These are phyloP conservation scores for Oncorhynchus clarkii DNA, from an alignment of 2,113 vertebrate genomes.

Conservation along the genomic window DNA sequence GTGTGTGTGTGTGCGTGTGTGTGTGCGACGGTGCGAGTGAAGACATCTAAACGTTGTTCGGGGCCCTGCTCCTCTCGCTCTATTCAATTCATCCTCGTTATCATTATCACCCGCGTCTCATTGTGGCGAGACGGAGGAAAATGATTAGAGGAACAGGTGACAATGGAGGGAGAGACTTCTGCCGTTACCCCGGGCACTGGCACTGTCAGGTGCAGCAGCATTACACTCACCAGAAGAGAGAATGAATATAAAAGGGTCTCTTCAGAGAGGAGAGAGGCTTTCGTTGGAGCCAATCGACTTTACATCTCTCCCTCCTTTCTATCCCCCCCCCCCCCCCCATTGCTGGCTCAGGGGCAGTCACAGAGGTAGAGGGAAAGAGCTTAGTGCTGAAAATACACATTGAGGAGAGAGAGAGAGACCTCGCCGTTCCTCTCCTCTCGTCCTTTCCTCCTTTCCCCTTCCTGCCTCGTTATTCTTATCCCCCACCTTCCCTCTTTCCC, in stretches of 20 bases:
- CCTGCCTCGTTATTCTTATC: slow-evolving; percentile 24
- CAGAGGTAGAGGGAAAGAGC: background rate
- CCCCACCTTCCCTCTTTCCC: background rate
- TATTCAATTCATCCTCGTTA: slow-evolving; percentile 72
- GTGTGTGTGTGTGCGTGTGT: too few species aligned
- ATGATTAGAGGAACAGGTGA: slow-evolving; percentile 77
- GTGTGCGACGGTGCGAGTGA: slow-evolving; percentile 41
- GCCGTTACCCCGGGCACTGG: slow-evolving; percentile 58
- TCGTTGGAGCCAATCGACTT: slow-evolving; percentile 49
- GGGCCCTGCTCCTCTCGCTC: slow-evolving; percentile 52
- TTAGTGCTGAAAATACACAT: background rate
- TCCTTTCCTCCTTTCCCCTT: background rate
- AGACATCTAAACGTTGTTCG: slow-evolving; percentile 61
- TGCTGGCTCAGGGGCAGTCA: slow-evolving; percentile 18
- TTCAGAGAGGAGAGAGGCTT: slow-evolving; percentile 39
- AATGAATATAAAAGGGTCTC: slow-evolving; percentile 62
- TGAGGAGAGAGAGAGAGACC: background rate
- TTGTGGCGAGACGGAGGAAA: slow-evolving; percentile 67
- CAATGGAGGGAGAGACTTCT: slow-evolving; percentile 72
- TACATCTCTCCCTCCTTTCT: slow-evolving; percentile 11
- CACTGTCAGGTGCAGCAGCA: slow-evolving; percentile 65
- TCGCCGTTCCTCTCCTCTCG: background rate
- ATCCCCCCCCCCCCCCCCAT: slow-evolving; percentile 20
- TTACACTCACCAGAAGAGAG: slow-evolving; percentile 61
- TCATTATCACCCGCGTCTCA: slow-evolving; percentile 65